Percentiles rank a stretch among this genome's conserved stretches.
Evolutionary conservation across 2,888 invertebrate species (phyloP).

Genomic region (Mycalesis mineus): DNA sequence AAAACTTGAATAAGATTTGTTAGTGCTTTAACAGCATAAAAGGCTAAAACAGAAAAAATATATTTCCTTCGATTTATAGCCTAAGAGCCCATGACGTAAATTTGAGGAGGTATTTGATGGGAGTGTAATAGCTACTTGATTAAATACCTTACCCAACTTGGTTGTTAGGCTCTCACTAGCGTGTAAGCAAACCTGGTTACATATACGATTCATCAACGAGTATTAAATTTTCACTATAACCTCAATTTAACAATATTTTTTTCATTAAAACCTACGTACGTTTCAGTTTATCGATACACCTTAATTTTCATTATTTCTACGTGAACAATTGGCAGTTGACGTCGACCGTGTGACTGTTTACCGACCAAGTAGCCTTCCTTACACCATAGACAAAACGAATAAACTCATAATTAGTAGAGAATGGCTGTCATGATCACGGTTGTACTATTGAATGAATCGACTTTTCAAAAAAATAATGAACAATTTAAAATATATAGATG

Average conservation of each 20-base stretch:
- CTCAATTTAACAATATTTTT: conserved; percentile 67
- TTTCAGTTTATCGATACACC: conserved; percentile 44
- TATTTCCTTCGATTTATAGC: conserved; percentile 4
- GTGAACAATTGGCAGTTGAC: conserved; percentile 69
- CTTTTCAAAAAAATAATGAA: no score
- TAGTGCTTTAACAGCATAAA: conserved; percentile 3
- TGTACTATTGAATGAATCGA: not conserved
- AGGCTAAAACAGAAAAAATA: conserved; percentile 8
- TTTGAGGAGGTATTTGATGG: not conserved
- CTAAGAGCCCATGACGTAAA: not conserved
- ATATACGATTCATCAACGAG: conserved; percentile 65
- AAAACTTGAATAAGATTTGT: not conserved
- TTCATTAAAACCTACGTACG: conserved; percentile 61
- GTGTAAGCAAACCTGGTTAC: conserved; percentile 40
- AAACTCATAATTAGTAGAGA: not conserved
- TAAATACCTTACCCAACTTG: not conserved
- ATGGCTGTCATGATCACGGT: not conserved
- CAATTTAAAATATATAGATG: no score
- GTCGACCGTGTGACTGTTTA: conserved; percentile 35
- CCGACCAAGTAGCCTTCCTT: conserved; percentile 39
- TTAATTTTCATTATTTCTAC: conserved; percentile 48
- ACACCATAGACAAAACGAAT: conserved; percentile 27
- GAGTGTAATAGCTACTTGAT: not conserved
- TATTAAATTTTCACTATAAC: conserved; percentile 74
- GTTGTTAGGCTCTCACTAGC: conserved; percentile 15